Percentiles rank a stretch among this genome's conserved stretches.
Conservation (phyloP, 2,797 vertebrate genomes). For the Cryptoblepharus egeriae region DNA sequence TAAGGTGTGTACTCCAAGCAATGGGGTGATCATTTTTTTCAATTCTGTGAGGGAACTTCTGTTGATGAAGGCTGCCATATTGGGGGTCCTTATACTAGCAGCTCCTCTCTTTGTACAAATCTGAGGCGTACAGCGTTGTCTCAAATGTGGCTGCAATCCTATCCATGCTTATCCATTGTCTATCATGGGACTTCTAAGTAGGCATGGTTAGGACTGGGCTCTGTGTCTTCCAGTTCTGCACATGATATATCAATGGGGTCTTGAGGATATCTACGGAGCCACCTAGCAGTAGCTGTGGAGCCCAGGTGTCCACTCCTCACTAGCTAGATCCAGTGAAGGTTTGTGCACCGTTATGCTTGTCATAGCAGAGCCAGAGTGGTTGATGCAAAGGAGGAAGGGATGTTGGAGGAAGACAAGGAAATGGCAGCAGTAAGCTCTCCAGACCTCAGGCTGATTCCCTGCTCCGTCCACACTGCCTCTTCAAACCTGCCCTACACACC, state of each 20-base stretch:
- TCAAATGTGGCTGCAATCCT: no score
- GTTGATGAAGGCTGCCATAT: not conserved
- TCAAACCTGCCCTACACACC: slow-evolving; percentile 39
- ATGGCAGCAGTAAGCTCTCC: not conserved
- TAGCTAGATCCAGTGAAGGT: not conserved
- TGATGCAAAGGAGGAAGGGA: not conserved
- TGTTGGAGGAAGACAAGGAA: not conserved
- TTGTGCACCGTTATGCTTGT: not conserved
- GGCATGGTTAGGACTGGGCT: no score
- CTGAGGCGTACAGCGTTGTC: not conserved
- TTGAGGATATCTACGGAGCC: no score
- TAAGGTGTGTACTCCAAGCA: not conserved
- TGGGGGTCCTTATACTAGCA: not conserved
- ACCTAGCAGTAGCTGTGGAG: not conserved
- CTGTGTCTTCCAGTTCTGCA: not conserved
- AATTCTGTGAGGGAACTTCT: not conserved
- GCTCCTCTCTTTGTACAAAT: not conserved
- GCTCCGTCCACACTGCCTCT: not conserved
- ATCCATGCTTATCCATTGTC: no score
- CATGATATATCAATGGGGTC: not conserved
- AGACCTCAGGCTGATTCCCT: not conserved
- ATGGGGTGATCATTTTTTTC: not conserved
- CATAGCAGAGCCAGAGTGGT: not conserved
- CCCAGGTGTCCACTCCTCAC: not conserved
- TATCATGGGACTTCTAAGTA: no score